A percentile compares a stretch with the other conserved stretches of the same genome.
These are phyloP conservation scores for Serripes groenlandicus DNA, from an alignment of 2,888 invertebrate genomes.

Conservation along the genomic window DNA sequence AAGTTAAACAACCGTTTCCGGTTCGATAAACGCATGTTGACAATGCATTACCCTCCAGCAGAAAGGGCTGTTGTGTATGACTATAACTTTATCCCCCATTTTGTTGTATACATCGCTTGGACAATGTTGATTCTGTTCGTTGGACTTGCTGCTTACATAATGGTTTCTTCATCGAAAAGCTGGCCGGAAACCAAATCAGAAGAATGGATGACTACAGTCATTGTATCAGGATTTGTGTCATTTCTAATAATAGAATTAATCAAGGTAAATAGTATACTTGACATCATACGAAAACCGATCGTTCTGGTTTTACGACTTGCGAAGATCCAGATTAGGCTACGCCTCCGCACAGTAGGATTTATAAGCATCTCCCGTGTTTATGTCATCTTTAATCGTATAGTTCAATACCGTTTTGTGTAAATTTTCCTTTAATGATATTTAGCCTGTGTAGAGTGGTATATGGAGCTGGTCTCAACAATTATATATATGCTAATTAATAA, in stretches of 20 bases:
- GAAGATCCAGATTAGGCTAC: too few species aligned
- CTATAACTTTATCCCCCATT: constrained; percentile 61
- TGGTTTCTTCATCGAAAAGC: constrained; percentile 83
- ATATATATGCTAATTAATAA: too few species aligned
- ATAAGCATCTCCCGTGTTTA: too few species aligned
- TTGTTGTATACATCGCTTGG: constrained; percentile 83
- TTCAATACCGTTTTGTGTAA: too few species aligned
- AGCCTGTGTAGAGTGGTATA: too few species aligned
- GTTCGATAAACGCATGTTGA: constrained; percentile 48
- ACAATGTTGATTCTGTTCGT: constrained; percentile 78
- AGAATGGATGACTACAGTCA: constrained; percentile 85
- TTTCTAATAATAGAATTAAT: constrained; percentile 83
- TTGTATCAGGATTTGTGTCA: constrained; percentile 80
- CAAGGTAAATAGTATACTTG: constrained; percentile 81
- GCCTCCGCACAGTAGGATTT: too few species aligned
- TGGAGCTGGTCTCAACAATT: too few species aligned
- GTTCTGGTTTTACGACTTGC: too few species aligned
- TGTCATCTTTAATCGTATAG: too few species aligned
- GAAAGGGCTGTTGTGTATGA: constrained; percentile 45
- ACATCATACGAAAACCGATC: too few species aligned
- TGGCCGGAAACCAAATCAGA: constrained; percentile 85
- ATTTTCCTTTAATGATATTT: too few species aligned
- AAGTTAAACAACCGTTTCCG: constrained; percentile 40
- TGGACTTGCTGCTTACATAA: constrained; percentile 82
- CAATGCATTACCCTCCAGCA: constrained; percentile 50